Evolutionary conservation across 2,113 vertebrate genomes (phyloP), one percentile per base, ranked within the genome.

Genomic region (Lagopus leucura): DNA sequence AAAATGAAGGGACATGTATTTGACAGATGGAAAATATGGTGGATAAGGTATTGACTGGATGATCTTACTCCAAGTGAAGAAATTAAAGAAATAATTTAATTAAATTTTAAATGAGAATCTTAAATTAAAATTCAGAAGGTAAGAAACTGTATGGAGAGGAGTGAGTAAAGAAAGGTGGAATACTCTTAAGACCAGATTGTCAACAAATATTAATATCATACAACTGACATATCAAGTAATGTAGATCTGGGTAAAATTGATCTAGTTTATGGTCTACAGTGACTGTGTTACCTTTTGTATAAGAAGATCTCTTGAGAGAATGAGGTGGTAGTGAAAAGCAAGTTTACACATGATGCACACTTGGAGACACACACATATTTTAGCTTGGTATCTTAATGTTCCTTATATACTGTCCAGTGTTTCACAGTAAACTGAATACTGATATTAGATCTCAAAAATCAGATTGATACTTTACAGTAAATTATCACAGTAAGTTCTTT

Each of bases 181-280:
- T 55, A 6, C 3, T 4, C 27, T 61, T 61, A 65, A 86, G 72
- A 57, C 4, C 21, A 61, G 7, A 40, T 19, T 77, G 10, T 50
- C 40, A 57, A 8, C 50, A 89, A 13, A 47, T 12, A 42, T 3
- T 54, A 71, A 71, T 67, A 57, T 25, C 15, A 22, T 63, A 10
- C 0, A 1, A 34, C 17, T 1, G 3, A 25, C 58, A 54, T 54
- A 48, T 3, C 3, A 63, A 48, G 6, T 13, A 54, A 50, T 3
- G 10, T 32, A 71, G 38, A 89, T 66, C 13, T 58, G 48, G 47
- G 21, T 5, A 72, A 82, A 73, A 75, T n/a, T 0, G 22, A 71
- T 48, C 3, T 5, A 67, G 9, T 71, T 64, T 63, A 42, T 48
- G 85, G 27, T 61, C 34, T 79, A 72, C 43, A 55, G 21, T 60